Evolutionary conservation across 2,888 invertebrate genomes (phyloP).

Genomic region (Epirrhoe tristata): DNA sequence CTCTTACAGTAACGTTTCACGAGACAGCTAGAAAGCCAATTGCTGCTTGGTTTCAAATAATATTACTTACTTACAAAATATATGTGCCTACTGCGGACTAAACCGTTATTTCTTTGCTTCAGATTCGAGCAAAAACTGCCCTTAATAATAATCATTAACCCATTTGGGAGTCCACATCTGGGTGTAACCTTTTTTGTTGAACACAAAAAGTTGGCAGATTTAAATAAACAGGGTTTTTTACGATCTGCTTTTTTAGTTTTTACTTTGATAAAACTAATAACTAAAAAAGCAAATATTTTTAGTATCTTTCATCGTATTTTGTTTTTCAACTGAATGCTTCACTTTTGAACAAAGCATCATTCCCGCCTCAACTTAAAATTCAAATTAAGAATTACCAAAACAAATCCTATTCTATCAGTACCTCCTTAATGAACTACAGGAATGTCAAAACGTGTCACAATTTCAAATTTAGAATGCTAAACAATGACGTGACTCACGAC

Average conservation of each 20-base stretch:
- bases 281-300: too few species aligned
- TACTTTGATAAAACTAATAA: too few species aligned
- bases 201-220: not conserved
- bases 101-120: not conserved
- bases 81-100: not conserved
- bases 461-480: conserved; percentile 41
- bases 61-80: not conserved
- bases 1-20: too few species aligned
- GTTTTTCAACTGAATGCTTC: conserved; percentile 6
- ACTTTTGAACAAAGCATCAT: conserved; percentile 4
- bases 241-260: not conserved
- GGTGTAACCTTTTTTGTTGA: conserved; percentile 2
- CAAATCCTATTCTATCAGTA: conserved; percentile 23
- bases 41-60: too few species aligned
- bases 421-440: conserved; percentile 40
- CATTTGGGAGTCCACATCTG: conserved; percentile 16
- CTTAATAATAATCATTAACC: conserved; percentile 28
- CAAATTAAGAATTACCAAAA: conserved; percentile 29
- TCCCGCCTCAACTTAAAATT: conserved; percentile 24
- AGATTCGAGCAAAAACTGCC: conserved; percentile 4
- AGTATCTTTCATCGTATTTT: not conserved
- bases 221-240: not conserved
- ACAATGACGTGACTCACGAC: conserved; percentile 36
- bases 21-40: too few species aligned
- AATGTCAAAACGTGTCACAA: conserved; percentile 51